Percentiles rank a stretch among this genome's conserved stretches.
Conservation (phyloP, 2,113 vertebrate species). For the Isichthys henryi region DNA sequence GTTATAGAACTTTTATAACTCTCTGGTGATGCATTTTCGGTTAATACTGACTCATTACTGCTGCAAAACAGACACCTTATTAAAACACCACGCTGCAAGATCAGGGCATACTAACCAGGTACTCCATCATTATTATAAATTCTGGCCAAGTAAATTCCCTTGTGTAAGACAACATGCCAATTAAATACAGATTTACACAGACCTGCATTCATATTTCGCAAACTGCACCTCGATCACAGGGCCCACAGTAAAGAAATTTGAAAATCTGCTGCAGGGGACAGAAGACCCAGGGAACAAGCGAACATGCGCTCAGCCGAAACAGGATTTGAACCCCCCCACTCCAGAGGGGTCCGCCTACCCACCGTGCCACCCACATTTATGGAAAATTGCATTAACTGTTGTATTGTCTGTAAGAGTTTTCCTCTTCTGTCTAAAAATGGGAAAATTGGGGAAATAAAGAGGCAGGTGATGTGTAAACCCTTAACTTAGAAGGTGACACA, state of each 20-base stretch:
- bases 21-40: neutral
- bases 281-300: neutral
- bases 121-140: neutral
- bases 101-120: neutral
- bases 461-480: neutral
- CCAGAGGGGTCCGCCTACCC: neutral
- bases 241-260: neutral
- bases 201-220: neutral
- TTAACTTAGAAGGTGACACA: neutral
- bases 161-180: neutral
- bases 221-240: neutral
- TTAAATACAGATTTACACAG: neutral
- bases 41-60: neutral
- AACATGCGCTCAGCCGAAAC: neutral
- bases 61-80: neutral
- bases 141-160: neutral
- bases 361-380: neutral
- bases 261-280: neutral
- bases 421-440: neutral
- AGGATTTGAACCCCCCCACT: neutral
- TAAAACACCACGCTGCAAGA: neutral
- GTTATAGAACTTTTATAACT: neutral
- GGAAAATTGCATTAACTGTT: neutral
- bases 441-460: neutral
- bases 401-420: neutral